Conservation (phyloP, 2,797 vertebrate genomes). For the Pseudomugil gertrudae region DNA sequence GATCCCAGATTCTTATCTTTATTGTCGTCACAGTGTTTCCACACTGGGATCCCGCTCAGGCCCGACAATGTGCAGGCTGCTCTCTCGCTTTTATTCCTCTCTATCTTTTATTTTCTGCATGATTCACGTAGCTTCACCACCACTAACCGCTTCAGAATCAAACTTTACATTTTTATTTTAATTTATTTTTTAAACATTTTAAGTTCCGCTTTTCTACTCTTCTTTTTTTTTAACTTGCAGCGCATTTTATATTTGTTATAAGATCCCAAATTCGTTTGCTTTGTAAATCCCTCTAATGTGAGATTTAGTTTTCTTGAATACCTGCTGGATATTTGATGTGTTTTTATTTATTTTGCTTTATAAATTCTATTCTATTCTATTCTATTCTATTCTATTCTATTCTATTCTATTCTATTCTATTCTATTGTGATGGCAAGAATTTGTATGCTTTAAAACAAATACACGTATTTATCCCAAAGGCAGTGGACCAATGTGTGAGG, state of each 20-base stretch:
- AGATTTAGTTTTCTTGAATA: neutral
- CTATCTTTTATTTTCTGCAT: constrained; percentile 13
- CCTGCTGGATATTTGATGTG: neutral
- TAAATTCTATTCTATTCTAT: neutral
- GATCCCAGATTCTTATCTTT: constrained; percentile 13
- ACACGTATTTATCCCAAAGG: neutral
- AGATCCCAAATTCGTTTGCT: no score
- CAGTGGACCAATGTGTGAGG: neutral
- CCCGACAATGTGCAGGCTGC: constrained; percentile 44
- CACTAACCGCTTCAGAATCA: neutral
- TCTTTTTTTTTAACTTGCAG: no score
- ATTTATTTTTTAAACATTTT: neutral
- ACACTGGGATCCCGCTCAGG: constrained; percentile 34
- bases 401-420: no score
- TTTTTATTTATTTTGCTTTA: neutral
- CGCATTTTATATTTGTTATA: no score
- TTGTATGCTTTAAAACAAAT: neutral
- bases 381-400: neutral
- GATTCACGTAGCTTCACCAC: constrained; percentile 3
- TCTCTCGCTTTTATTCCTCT: constrained; percentile 32
- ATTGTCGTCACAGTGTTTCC: constrained; percentile 44
- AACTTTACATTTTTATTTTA: neutral
- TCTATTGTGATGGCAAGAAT: neutral
- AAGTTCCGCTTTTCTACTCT: neutral
- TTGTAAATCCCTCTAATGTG: no score